phyloP scores from a whole-genome alignment of 2,797 vertebrate species.

The Megaceryle alcyon region DNA sequence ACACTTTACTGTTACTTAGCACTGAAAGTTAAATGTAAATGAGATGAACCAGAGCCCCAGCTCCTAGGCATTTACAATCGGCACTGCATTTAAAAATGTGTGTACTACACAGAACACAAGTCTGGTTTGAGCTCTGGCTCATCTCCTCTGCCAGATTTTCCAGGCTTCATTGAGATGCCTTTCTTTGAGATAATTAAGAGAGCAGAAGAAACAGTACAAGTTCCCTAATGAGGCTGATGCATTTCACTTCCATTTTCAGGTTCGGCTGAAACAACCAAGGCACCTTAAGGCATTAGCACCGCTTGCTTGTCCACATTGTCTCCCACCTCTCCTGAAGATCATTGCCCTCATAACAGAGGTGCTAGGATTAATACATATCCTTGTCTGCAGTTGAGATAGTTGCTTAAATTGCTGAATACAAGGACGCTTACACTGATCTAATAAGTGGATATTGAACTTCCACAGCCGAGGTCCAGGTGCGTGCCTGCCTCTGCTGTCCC shows the following conservation, averaged over 20 bases:
- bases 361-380: not conserved
- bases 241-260: not conserved
- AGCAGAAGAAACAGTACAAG: not conserved
- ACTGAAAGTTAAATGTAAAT: not conserved
- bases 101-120: not conserved
- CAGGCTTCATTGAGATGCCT: not conserved
- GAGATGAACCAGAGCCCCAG: not conserved
- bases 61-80: not conserved
- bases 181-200: not conserved
- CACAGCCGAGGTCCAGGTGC: accelerated
- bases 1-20: not conserved
- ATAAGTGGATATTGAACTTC: not conserved
- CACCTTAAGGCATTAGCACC: not conserved
- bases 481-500: accelerated
- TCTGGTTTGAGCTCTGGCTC: not conserved
- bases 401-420: not conserved
- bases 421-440: accelerated
- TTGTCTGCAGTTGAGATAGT: not conserved
- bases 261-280: not conserved
- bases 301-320: not conserved
- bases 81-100: not conserved
- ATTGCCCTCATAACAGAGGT: not conserved
- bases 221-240: not conserved
- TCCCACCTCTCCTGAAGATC: not conserved
- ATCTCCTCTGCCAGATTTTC: not conserved